Percentiles rank a stretch among this genome's conserved stretches.
These are phyloP conservation scores for Oreonectes daqikongensis DNA, from an alignment of 2,797 vertebrate species.

Conservation along the genomic window DNA sequence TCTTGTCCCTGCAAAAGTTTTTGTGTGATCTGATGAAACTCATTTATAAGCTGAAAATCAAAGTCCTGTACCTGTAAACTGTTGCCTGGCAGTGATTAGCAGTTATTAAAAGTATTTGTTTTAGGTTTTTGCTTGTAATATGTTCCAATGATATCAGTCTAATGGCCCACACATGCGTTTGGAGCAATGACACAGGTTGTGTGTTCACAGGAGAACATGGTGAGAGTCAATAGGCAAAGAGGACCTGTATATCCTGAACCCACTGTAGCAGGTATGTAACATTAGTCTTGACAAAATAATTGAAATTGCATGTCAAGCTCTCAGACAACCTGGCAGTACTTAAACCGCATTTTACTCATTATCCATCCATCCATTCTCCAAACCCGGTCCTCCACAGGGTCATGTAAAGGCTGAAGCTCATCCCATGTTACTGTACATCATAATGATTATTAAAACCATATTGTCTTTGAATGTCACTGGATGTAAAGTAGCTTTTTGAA, in stretches of 20 bases:
- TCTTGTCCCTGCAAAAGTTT: neutral
- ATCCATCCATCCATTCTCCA: neutral
- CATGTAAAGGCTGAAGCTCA: neutral
- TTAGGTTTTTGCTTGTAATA: neutral
- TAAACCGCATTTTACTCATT: neutral
- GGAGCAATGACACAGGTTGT: constrained; percentile 6
- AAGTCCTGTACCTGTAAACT: neutral
- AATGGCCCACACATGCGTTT: neutral
- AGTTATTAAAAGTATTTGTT: neutral
- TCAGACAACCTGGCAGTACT: constrained; percentile 1
- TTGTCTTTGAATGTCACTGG: constrained; percentile 24
- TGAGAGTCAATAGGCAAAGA: constrained; percentile 49
- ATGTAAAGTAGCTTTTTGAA: constrained; percentile 27
- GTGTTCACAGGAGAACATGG: constrained; percentile 68
- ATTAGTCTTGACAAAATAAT: neutral
- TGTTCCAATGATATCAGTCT: neutral
- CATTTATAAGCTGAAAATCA: neutral
- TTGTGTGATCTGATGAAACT: neutral
- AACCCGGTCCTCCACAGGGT: neutral
- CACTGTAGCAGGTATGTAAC: constrained; percentile 70
- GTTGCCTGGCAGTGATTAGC: neutral
- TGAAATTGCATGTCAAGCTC: neutral
- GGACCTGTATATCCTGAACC: constrained; percentile 63
- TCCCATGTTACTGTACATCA: neutral
- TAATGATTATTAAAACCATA: constrained; percentile 9